Conservation (phyloP, 2,888 invertebrate species). For the Myopa tessellatipennis region DNA sequence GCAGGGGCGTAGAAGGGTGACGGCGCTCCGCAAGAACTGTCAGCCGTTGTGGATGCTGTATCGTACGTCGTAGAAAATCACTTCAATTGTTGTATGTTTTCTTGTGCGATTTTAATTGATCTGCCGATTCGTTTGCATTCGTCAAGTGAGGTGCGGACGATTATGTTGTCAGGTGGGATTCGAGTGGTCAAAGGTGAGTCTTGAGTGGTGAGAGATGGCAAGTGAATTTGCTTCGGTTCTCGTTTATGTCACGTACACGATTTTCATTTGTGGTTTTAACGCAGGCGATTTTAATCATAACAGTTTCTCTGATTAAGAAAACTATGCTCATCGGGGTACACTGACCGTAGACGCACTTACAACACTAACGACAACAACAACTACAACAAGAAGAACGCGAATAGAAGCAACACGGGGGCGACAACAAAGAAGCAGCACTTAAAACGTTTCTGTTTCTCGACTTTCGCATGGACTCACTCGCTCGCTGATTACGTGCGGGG, state of each 20-base stretch:
- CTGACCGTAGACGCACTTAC: constrained; percentile 22
- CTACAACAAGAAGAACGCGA: background rate
- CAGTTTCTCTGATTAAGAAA: background rate
- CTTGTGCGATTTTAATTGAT: background rate
- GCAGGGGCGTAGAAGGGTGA: background rate
- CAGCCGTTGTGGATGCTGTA: constrained; percentile 1
- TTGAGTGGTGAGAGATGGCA: background rate
- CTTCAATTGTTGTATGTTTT: background rate
- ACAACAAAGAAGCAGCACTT: constrained; percentile 4
- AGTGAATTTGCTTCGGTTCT: background rate
- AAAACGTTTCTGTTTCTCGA: background rate
- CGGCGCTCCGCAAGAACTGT: background rate
- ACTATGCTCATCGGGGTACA: constrained; percentile 9
- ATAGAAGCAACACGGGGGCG: background rate
- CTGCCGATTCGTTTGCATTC: background rate
- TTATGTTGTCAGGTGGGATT: background rate
- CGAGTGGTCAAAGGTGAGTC: background rate
- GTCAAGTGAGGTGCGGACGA: background rate
- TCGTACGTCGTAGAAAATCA: background rate
- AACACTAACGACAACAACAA: constrained; percentile 4
- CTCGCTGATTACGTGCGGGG: background rate
- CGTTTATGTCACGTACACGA: background rate
- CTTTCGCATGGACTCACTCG: background rate
- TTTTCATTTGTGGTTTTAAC: background rate
- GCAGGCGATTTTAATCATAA: background rate